Percentiles rank a stretch among this genome's conserved stretches.
phyloP scores from a whole-genome alignment of 2,113 vertebrate species.

The Nyctereutes procyonoides region DNA sequence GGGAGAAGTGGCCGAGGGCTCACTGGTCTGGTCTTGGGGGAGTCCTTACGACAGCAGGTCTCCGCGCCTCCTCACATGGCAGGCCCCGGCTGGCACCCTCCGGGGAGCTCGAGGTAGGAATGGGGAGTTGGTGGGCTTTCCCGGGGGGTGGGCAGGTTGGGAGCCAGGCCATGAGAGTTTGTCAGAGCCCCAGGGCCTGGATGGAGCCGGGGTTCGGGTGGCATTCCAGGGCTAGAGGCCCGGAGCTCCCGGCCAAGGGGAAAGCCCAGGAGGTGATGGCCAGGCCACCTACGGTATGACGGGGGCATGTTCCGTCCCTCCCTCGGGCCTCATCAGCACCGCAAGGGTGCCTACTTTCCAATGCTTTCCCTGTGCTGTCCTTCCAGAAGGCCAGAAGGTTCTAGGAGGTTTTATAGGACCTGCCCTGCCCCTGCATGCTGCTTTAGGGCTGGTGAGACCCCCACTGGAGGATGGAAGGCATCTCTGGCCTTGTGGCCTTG shows the following conservation, averaged over 20 bases:
- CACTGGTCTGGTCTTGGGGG: neutral
- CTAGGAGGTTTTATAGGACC: neutral
- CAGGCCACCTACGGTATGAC: neutral
- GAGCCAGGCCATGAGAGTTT: neutral
- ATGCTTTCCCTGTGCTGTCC: accelerated
- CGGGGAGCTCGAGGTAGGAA: neutral
- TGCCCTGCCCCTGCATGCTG: neutral
- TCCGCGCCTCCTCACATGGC: neutral
- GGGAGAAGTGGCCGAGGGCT: accelerated
- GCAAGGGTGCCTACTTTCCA: neutral
- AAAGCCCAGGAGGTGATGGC: neutral
- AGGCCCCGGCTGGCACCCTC: neutral
- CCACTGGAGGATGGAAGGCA: accelerated
- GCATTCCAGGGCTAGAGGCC: neutral
- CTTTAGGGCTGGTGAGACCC: no score
- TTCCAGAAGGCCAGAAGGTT: neutral
- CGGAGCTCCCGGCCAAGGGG: neutral
- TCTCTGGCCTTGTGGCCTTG: accelerated
- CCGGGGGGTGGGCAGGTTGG: neutral
- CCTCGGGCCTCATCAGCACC: accelerated
- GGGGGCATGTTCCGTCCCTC: neutral
- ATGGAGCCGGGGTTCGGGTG: neutral
- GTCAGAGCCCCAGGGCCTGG: neutral
- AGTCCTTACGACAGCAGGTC: neutral
- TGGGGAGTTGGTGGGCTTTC: neutral